These are phyloP conservation scores for Rhabdornis inornatus DNA, from an alignment of 2,113 vertebrate species.

Conservation along the genomic window DNA sequence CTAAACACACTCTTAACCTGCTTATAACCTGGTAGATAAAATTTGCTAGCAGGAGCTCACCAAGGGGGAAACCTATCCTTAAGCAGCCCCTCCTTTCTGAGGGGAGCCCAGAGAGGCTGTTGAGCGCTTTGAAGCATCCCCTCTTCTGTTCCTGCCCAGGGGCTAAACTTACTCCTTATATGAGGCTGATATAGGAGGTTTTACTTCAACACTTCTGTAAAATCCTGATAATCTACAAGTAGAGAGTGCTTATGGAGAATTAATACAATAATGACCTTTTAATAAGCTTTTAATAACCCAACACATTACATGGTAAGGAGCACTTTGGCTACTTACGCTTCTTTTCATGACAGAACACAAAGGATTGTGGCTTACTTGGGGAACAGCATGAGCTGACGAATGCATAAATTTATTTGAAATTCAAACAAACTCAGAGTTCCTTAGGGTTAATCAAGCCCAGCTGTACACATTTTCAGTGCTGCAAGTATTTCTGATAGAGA, in stretches of 20 bases:
- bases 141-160: background rate
- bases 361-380: background rate
- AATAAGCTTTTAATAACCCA: background rate
- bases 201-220: background rate
- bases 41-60: background rate
- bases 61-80: fast-evolving
- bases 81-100: background rate
- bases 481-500: background rate
- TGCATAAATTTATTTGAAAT: background rate
- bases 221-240: background rate
- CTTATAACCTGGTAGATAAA: background rate
- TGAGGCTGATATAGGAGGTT: background rate
- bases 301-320: background rate
- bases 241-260: background rate
- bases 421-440: background rate
- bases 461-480: background rate
- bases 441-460: background rate
- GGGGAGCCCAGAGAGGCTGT: background rate
- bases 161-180: background rate
- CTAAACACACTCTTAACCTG: background rate
- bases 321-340: fast-evolving
- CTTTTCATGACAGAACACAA: background rate
- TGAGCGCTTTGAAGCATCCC: background rate
- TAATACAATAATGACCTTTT: background rate
- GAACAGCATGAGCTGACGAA: background rate